Conservation (phyloP, 2,113 vertebrate genomes). For the Antechinus flavipes region DNA sequence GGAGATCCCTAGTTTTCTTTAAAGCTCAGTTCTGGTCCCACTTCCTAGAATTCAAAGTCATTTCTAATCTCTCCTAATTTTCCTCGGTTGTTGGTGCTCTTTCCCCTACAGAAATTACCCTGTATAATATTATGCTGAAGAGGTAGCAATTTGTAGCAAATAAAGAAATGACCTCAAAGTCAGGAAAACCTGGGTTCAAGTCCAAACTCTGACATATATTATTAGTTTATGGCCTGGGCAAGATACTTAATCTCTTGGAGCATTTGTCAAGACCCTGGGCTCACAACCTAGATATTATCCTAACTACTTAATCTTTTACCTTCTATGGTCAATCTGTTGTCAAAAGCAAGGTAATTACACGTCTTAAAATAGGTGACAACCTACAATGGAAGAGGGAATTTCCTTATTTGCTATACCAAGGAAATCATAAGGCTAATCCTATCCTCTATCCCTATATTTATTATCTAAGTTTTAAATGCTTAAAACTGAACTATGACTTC, state of each 20-base stretch:
- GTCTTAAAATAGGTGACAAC: not conserved
- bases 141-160: not conserved
- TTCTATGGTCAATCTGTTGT: not conserved
- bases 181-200: not conserved
- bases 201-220: not conserved
- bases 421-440: not conserved
- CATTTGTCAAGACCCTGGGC: not conserved
- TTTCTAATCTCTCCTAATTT: not conserved
- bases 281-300: not conserved
- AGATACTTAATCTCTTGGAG: not conserved
- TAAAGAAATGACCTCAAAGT: not conserved
- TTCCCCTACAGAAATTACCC: not conserved
- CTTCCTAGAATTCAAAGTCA: not conserved
- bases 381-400: not conserved
- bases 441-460: not conserved
- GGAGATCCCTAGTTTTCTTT: not conserved
- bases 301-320: not conserved
- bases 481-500: not conserved
- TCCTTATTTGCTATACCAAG: not conserved
- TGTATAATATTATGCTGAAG: not conserved
- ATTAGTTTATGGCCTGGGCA: not conserved
- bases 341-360: not conserved
- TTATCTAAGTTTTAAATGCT: not conserved
- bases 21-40: not conserved
- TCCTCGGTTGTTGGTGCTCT: not conserved